Evolutionary conservation across 2,113 vertebrate genomes (phyloP), one percentile per base, ranked within the genome.

Genomic region (Oryzias javanicus): DNA sequence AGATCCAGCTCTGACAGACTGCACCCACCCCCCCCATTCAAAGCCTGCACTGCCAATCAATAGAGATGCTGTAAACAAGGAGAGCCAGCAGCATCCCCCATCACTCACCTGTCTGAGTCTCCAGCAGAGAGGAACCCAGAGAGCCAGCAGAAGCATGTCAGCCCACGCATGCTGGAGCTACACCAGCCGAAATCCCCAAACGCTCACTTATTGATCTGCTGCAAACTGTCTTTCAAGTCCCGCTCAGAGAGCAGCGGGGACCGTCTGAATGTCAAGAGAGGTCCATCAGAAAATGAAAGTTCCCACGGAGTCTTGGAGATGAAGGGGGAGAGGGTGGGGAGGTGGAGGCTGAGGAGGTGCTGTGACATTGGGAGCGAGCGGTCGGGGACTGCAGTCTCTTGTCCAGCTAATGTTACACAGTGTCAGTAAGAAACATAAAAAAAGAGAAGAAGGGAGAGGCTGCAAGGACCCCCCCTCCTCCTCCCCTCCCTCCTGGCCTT

Each of bases 91-190:
- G 35, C 6, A 16, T 49, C 64, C 25, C 61, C 42, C 35, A 2
- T 61, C 1, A 40, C 83, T 88, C 86, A 88, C 86, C 86, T 82
- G 84, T 83, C 73, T 69, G 77, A 88, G 76, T 76, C 60, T 68
- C 69, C 62, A 41, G 73, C 58, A 80, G 47, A 77, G 74, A 73
- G 70, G 50, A 68, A 59, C 42, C 67, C 69, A 68, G 40, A 68
- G 46, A 35, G 54, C 71, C 66, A 52, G 64, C n/a, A 42, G 58
- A 63, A 56, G 54, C 82, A 83, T 83, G 67, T 49, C 72, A 55
- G 35, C 55, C 42, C 42, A n/a, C 7, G 46, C 80, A 85, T 86
- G 64, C 49, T 72, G 76, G 67, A 72, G 27, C 63, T 14, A 51
- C 53, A 47, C 58, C 42, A 4, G 40, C 19, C 46, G 54, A 56